Base-by-base conservation (phyloP, 2,113 vertebrate species). In the Piliocolobus tephrosceles region DNA sequence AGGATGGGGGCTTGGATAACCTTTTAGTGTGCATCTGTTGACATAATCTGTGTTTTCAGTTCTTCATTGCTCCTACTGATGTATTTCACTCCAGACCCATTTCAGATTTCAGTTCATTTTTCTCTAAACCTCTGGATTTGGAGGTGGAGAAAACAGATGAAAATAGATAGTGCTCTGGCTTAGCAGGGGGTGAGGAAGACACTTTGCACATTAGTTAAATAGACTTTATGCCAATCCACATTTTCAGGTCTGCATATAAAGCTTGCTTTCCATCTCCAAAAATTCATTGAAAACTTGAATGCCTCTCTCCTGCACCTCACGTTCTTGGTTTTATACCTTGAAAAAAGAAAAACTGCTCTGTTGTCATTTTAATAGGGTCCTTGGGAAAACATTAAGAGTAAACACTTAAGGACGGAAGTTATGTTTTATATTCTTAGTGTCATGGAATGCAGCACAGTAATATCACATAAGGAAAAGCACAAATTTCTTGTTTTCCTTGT, bases 71-170 rank as follows among this genome's bases (percentile, higher is more conserved):
- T 57, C 75, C 40, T 89, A 45, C n/a, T 43, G 40, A 40, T 73
- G 10, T 87, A 47, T 73, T 73, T 86, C 32, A 75, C 38, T 86
- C 55, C 68, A 72, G 78, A 94, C 57, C 43, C 25, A 55, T 81
- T 95, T 95, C 55, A 82, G 47, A 76, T 82, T 94, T 89, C 27
- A 50, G 18, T 76, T 88, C 50, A 32, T 47, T 94, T 87, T 91
- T 68, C 66, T 88, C 32, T 66, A 47, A 73, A 57, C 18, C 55
- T 76, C 76, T 87, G n/a, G 55, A 50, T 83, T 82, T 82, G 35
- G 55, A 88, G 50, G 25, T 94, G 20, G 35, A 76, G 47, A 91
- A 93, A 90, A 64, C 38, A 57, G 6, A 64, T 52, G 35, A 92
- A 68, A 68, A n/a, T 68, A 64, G 32, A 40, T 45, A 23, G 10